phyloP scores from a whole-genome alignment of 2,888 invertebrate species.

The Steinernema scapterisci region DNA sequence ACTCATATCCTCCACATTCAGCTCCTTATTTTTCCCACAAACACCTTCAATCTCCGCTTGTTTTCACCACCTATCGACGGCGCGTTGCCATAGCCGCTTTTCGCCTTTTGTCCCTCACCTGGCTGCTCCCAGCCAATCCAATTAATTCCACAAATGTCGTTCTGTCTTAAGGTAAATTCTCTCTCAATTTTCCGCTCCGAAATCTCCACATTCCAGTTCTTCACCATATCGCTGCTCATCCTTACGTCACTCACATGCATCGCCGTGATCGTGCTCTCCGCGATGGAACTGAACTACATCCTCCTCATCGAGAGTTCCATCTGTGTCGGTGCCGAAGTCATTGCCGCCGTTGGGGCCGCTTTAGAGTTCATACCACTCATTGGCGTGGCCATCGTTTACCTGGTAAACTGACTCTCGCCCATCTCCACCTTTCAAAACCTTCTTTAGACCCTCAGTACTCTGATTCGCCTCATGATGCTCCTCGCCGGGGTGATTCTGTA shows the following conservation, averaged over 20 bases:
- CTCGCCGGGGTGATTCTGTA: background rate
- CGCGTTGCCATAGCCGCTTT: background rate
- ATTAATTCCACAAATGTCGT: background rate
- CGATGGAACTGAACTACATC: conserved; percentile 18
- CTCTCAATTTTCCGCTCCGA: no score
- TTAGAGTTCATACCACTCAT: conserved; percentile 1
- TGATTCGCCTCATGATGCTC: conserved; percentile 15
- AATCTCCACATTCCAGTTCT: background rate
- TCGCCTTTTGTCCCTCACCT: no score
- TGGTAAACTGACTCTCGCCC: background rate
- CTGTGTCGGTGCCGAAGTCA: background rate
- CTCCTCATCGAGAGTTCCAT: conserved; percentile 19
- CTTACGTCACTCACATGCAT: conserved; percentile 16
- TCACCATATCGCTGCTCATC: conserved; percentile 4
- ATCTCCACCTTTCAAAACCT: background rate
- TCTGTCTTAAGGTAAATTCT: no score
- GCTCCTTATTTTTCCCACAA: background rate
- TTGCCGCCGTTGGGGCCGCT: background rate
- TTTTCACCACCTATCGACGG: background rate
- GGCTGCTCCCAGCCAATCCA: no score
- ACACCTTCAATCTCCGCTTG: background rate
- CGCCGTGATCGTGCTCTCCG: conserved; percentile 12
- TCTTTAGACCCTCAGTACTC: background rate
- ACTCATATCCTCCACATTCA: background rate
- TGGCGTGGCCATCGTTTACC: background rate